Evolutionary conservation across 2,113 vertebrate genomes (phyloP).

Genomic region (Caloenas nicobarica): DNA sequence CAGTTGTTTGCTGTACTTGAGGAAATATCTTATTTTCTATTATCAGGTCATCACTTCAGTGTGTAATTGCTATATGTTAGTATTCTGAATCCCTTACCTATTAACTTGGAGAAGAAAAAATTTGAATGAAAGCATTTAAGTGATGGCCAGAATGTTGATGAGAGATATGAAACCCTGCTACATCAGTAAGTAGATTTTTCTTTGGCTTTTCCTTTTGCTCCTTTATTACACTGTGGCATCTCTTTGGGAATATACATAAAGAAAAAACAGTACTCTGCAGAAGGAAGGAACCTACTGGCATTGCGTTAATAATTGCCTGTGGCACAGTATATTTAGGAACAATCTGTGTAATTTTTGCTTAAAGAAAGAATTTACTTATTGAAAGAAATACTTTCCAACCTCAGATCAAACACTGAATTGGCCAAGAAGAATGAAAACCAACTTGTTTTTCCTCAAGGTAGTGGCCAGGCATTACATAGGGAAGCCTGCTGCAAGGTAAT

Average conservation of each 20-base stretch:
- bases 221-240: neutral
- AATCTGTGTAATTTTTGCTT: neutral
- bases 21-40: neutral
- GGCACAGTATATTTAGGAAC: neutral
- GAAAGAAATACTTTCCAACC: neutral
- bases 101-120: neutral
- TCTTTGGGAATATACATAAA: neutral
- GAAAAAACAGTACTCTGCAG: neutral
- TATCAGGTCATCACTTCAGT: neutral
- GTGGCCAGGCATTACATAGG: accelerated
- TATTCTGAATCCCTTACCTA: neutral
- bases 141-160: neutral
- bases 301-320: neutral
- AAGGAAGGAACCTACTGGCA: neutral
- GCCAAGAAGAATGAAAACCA: neutral
- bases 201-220: neutral
- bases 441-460: neutral
- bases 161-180: neutral
- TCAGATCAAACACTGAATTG: neutral
- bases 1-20: neutral
- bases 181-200: neutral
- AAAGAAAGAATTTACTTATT: neutral
- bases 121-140: neutral
- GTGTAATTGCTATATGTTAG: neutral
- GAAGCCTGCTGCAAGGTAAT: neutral